Evolutionary conservation across 1,140 invertebrate genomes (phyloP), one percentile per base, ranked within the genome.

Genomic region (Trichomalopsis sarcophagae): DNA sequence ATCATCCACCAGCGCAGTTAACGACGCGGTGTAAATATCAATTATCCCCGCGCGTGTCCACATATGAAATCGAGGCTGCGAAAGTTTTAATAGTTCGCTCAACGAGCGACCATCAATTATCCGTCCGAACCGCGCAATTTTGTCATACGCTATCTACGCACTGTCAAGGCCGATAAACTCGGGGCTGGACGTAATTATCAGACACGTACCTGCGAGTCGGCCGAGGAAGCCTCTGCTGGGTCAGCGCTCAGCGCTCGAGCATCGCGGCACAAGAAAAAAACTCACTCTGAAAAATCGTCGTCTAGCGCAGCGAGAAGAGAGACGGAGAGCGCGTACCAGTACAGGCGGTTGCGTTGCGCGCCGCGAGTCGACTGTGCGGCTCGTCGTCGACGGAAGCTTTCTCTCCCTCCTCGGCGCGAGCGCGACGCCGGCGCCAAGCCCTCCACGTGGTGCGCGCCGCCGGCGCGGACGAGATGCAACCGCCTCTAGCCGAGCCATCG

Each of bases 341-440:
- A 27, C 1, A 27, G 33, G 33, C 33, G 33, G 69, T 62, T 78
- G 75, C 79, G 81, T 84, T 86, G 87, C 88, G 89, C 87, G 90
- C 89, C 91, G 90, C 91, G 90, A 91, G 90, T 87, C 87, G 88
- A 92, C 91, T 92, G 88, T 88, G 11, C 77, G 75, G 81, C 79
- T 84, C 79, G 87, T 68, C 89, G 87, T 86, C 82, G 77, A 81
- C 82, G 86, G 86, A 76, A 87, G 10, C 21, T 74, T 74, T 81
- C 62, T 80, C 73, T 82, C 66, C n/a, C 55, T 85, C 55, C 73
- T 36, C 75, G 75, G 76, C 69, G 50, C 27, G 55, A 55, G 79
- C 50, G 17, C 33, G 68, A 33, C 62, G 68, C 75, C 14, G 81
- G 55, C 55, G 55, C 55, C 44, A 23, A 40, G 86, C 77, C 83